Evolutionary conservation across 2,888 invertebrate species (phyloP).

Genomic region (Pyrochroa serraticornis): DNA sequence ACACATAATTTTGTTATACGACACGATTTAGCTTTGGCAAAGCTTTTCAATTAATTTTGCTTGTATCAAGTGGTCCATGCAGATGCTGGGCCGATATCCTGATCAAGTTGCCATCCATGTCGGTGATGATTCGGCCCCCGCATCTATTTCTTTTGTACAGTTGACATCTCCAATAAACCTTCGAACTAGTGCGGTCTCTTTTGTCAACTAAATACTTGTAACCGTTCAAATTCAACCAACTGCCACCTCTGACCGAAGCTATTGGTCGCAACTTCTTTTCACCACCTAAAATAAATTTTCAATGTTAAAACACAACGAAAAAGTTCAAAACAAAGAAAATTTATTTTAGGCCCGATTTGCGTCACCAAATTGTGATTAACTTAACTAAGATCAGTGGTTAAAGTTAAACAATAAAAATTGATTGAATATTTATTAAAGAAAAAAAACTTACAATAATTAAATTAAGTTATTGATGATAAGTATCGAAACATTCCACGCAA

Average conservation of each 20-base stretch:
- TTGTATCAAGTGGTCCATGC: background rate
- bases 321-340: background rate
- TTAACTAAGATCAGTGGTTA: no score
- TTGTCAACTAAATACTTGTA: conserved; percentile 2
- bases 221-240: background rate
- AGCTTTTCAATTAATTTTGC: no score
- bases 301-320: background rate
- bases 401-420: no score
- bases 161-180: conserved; percentile 8
- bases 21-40: no score
- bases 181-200: background rate
- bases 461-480: no score
- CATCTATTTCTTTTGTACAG: conserved; percentile 1
- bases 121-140: conserved; percentile 3
- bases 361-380: background rate
- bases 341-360: conserved; percentile 12
- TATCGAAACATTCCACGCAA: conserved; percentile 4
- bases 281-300: conserved; percentile 12
- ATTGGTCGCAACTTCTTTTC: background rate
- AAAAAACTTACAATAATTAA: no score
- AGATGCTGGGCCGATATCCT: background rate
- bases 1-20: no score
- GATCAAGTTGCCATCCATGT: conserved; percentile 4
- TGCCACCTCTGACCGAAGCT: background rate
- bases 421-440: no score